Conservation (phyloP, 1,140 invertebrate genomes). For the Euwallacea fornicatus region DNA sequence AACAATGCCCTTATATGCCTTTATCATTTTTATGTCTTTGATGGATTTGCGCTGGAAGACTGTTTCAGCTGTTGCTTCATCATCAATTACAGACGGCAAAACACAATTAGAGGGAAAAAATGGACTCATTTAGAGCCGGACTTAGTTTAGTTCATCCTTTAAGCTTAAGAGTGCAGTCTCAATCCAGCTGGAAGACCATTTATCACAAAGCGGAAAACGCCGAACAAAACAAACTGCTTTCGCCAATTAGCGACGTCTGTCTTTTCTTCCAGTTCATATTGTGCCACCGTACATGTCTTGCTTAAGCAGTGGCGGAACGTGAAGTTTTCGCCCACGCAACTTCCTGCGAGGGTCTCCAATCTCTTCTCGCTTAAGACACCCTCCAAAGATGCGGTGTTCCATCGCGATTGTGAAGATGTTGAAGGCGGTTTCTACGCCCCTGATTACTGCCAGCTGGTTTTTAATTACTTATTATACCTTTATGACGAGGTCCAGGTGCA, state of each 20-base stretch:
- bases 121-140: slow-evolving; percentile 15
- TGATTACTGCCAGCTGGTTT: background rate
- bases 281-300: slow-evolving; percentile 6
- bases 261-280: slow-evolving; percentile 16
- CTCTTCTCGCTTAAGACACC: background rate
- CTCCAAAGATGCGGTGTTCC: background rate
- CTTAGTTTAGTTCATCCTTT: slow-evolving; percentile 17
- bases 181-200: slow-evolving; percentile 20
- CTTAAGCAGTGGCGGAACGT: slow-evolving; percentile 12
- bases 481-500: slow-evolving; percentile 7
- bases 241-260: slow-evolving; percentile 27
- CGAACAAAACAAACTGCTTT: slow-evolving; percentile 24
- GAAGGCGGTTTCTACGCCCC: too few species aligned
- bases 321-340: background rate
- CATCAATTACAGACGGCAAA: background rate
- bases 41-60: too few species aligned
- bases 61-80: too few species aligned
- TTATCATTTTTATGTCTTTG: too few species aligned
- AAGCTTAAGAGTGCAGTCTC: slow-evolving; percentile 27
- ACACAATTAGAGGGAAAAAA: background rate
- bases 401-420: background rate
- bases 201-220: slow-evolving; percentile 24
- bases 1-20: slow-evolving; percentile 5
- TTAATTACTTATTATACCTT: slow-evolving; percentile 13
- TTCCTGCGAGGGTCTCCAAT: background rate